Conservation (phyloP, 2,797 vertebrate genomes). For the Amblyopsis hoosieri region DNA sequence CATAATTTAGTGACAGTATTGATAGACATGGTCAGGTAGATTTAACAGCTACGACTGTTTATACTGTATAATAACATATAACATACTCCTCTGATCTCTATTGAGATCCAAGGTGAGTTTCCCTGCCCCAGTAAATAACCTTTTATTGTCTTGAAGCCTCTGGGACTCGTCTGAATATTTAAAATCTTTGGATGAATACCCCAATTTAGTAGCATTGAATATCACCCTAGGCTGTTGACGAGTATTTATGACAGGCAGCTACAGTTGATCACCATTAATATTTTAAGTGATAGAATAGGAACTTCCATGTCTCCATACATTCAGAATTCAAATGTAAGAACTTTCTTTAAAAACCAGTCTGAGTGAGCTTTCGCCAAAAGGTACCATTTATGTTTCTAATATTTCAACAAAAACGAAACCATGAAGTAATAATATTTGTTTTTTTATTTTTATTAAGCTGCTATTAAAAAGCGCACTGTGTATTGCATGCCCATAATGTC, state of each 20-base stretch:
- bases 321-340: too few species aligned
- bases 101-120: constrained; percentile 72
- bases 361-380: too few species aligned
- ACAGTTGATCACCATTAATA: constrained; percentile 57
- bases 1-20: constrained; percentile 66
- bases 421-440: too few species aligned
- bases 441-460: too few species aligned
- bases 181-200: constrained; percentile 67
- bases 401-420: too few species aligned
- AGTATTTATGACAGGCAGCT: constrained; percentile 56
- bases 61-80: constrained; percentile 50
- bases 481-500: too few species aligned
- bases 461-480: too few species aligned
- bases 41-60: constrained; percentile 67
- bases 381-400: too few species aligned
- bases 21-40: constrained; percentile 56
- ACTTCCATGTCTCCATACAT: neutral
- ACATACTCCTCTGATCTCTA: constrained; percentile 57
- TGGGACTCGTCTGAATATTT: constrained; percentile 73
- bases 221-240: constrained; percentile 34
- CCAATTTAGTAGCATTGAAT: constrained; percentile 64
- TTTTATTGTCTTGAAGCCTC: constrained; percentile 66
- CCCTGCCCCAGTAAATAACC: constrained; percentile 70
- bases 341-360: too few species aligned
- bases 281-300: constrained; percentile 51